These are phyloP conservation scores for Caenorhabditis parvicauda DNA, from an alignment of 2,888 invertebrate genomes.

Conservation along the genomic window DNA sequence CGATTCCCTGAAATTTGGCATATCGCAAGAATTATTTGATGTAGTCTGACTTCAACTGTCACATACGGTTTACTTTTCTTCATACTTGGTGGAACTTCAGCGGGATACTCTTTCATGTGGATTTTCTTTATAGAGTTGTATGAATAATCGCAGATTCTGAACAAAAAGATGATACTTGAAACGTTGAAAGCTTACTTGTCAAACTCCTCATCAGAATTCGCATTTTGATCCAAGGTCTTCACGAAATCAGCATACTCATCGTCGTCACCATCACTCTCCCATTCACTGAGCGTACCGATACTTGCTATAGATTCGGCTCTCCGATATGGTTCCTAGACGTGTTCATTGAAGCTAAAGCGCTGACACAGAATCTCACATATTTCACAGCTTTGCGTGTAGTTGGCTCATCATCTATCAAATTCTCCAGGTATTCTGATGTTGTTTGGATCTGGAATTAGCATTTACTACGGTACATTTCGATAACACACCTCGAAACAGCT, in stretches of 20 bases:
- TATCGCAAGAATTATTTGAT: too few species aligned
- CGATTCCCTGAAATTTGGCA: conserved; percentile 13
- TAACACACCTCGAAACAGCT: too few species aligned
- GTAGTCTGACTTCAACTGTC: too few species aligned
- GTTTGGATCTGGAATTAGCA: too few species aligned
- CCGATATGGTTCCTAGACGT: too few species aligned
- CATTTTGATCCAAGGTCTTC: not conserved
- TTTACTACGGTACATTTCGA: too few species aligned
- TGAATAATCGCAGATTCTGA: conserved; percentile 7
- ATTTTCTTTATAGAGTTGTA: conserved; percentile 14
- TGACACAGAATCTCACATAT: too few species aligned
- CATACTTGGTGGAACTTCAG: not conserved
- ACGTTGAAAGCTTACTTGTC: conserved; percentile 1
- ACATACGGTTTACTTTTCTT: too few species aligned
- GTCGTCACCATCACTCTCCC: conserved; percentile 15
- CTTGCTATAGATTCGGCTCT: conserved; percentile 16
- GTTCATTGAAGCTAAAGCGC: too few species aligned
- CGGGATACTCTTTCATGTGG: conserved; percentile 13
- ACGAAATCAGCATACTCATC: conserved; percentile 11
- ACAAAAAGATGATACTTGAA: not conserved
- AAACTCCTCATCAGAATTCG: conserved; percentile 27
- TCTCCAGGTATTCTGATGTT: too few species aligned
- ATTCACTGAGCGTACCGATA: conserved; percentile 23
- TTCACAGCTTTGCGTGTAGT: too few species aligned
- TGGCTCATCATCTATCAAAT: too few species aligned